Evolutionary conservation across 2,113 vertebrate species (phyloP), one percentile per base, ranked within the genome.

Genomic region (Microtus richardsoni): DNA sequence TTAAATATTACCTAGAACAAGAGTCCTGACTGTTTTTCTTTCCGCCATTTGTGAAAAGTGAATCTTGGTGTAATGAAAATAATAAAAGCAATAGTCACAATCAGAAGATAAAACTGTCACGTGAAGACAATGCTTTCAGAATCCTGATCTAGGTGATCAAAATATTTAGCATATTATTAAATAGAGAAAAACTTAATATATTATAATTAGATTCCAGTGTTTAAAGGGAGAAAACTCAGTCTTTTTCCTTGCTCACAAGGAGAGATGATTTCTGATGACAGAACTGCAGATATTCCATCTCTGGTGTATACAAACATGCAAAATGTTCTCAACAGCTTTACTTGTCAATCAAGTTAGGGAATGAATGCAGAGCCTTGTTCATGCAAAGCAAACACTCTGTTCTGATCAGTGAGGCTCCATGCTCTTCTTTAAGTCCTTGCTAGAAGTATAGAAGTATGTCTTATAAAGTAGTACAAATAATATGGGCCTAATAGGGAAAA

Each of bases 1-100:
- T 91, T 94, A 91, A 95, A 87, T 64, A 85, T 91, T 30, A 84
- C 17, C 62, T 39, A 62, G 73, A 80, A 84, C 83, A 78, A 80
- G 5, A 62, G 0, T 79, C 64, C 74, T 88, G 52, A 66, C 39
- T 64, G 3, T 71, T 73, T 94, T 30, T 84, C 12, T 49, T 95
- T 60, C 5, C 10, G 4, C 7, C 78, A 26, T 70, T 87, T 87
- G 86, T 93, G 47, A 82, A 91, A 86, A 54, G 0, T 26, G 44
- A 58, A 7, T 58, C 7, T 84, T 91, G 21, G 8, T 77, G 13
- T 39, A 62, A 62, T 17, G 47, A 87, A 91, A 60, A 12, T 36
- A 83, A 68, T n/a, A 33, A 78, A 89, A 92, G 49, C 30, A 66
- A 91, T 14, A 91, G 33, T 58, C 60, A 82, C 7, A 64, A 9